These are phyloP conservation scores for Epinephelus lanceolatus DNA, from an alignment of 2,113 vertebrate genomes.

Conservation along the genomic window DNA sequence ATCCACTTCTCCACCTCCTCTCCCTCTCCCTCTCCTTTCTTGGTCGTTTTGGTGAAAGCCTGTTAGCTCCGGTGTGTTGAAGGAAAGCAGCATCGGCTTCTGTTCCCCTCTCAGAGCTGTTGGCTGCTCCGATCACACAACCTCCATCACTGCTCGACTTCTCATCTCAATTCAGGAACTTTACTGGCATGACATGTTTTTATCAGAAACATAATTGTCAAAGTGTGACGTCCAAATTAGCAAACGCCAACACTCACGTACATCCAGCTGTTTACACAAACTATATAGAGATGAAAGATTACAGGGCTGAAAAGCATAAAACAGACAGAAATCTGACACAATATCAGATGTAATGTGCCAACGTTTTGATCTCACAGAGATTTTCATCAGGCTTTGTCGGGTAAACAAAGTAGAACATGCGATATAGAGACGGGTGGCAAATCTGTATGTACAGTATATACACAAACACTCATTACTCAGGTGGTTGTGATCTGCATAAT, in stretches of 20 bases:
- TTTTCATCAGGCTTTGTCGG: neutral
- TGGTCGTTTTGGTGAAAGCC: slow-evolving; percentile 70
- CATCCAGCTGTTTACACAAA: neutral
- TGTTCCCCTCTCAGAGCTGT: slow-evolving; percentile 40
- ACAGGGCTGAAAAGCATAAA: neutral
- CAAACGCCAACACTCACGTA: neutral
- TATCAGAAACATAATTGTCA: slow-evolving; percentile 9
- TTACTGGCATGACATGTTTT: slow-evolving; percentile 32
- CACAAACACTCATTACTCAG: no score
- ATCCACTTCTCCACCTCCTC: slow-evolving; percentile 80
- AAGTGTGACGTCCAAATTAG: slow-evolving; percentile 16
- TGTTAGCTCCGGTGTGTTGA: slow-evolving; percentile 75
- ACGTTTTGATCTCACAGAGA: neutral
- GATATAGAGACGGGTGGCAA: neutral
- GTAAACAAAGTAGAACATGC: neutral
- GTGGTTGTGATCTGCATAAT: no score
- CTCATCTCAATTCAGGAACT: slow-evolving; percentile 57
- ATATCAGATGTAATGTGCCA: neutral
- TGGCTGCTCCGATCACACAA: slow-evolving; percentile 44
- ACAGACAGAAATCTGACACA: neutral
- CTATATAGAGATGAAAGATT: neutral
- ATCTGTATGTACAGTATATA: no score
- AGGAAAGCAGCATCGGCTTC: slow-evolving; percentile 55
- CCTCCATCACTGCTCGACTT: slow-evolving; percentile 52
- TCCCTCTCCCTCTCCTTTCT: slow-evolving; percentile 49